These are phyloP conservation scores for Trididemnum clinides DNA, from an alignment of 23 tunicate genomes.

Conservation along the genomic window DNA sequence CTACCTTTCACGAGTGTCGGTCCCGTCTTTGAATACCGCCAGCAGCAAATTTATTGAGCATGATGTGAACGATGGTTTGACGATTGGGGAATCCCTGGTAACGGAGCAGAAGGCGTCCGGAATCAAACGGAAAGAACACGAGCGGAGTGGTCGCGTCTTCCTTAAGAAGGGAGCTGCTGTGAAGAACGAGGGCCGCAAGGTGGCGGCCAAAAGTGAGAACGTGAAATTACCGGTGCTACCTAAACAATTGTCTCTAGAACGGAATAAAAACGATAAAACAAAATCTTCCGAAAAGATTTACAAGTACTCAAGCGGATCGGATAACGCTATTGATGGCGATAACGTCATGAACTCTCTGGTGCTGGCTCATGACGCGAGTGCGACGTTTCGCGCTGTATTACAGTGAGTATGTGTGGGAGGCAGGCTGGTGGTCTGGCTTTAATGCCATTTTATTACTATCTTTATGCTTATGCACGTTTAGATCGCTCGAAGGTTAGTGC, in stretches of 20 bases:
- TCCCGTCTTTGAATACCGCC: not conserved
- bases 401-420: no score
- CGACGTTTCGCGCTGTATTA: not conserved
- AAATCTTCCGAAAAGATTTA: not conserved
- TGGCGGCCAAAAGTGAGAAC: not conserved
- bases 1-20: not conserved
- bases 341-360: not conserved
- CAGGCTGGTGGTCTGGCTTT: no score
- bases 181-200: not conserved
- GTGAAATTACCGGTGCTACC: constrained; percentile 37
- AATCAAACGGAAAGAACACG: not conserved
- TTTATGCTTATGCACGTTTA: no score
- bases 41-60: no score
- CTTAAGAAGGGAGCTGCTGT: constrained; percentile 22
- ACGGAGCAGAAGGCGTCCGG: not conserved
- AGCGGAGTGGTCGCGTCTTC: constrained; percentile 12
- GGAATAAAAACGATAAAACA: not conserved
- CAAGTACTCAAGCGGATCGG: not conserved
- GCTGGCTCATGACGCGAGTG: not conserved
- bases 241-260: not conserved
- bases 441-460: no score
- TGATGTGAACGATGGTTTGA: not conserved
- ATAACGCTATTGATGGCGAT: not conserved
- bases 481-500: no score
- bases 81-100: not conserved